A percentile compares a stretch with the other conserved stretches of the same genome.
These are phyloP conservation scores for Drosophila kanapiae DNA, from an alignment of 1,140 invertebrate genomes.

Conservation along the genomic window DNA sequence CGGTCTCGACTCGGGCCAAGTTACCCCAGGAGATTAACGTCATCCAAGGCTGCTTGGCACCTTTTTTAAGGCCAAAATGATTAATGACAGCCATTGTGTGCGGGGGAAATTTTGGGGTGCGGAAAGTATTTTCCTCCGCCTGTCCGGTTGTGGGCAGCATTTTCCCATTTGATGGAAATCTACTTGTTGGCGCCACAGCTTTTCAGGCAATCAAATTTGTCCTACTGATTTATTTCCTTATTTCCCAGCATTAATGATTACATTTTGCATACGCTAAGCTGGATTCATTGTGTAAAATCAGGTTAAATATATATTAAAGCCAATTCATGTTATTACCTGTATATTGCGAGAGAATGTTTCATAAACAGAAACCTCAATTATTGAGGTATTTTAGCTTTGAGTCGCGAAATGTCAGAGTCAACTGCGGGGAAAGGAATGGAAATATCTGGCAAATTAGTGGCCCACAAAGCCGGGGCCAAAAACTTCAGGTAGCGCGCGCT, in stretches of 20 bases:
- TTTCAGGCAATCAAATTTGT: constrained; percentile 43
- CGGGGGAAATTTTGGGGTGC: constrained; percentile 1
- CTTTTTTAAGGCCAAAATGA: constrained; percentile 72
- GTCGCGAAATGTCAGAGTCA: constrained; percentile 16
- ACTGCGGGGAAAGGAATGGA: constrained; percentile 15
- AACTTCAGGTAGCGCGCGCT: constrained; percentile 40
- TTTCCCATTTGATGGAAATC: constrained; percentile 62
- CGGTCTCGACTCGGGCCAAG: not conserved
- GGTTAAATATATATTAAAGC: not conserved
- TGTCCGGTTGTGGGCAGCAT: constrained; percentile 33
- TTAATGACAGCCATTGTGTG: constrained; percentile 74
- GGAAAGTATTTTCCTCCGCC: constrained; percentile 18
- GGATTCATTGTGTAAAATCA: too few species aligned
- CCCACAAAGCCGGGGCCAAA: constrained; percentile 20
- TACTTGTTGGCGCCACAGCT: constrained; percentile 69
- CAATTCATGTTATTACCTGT: too few species aligned
- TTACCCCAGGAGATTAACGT: constrained; percentile 70
- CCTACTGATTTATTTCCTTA: constrained; percentile 22
- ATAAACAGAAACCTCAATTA: not conserved
- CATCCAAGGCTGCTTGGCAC: constrained; percentile 59
- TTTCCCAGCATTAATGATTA: constrained; percentile 52
- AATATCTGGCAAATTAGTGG: constrained; percentile 61
- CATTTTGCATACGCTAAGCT: constrained; percentile 61
- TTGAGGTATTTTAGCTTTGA: not conserved
- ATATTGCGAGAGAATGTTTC: too few species aligned